Evolutionary conservation across 2,888 invertebrate species (phyloP), one percentile per base, ranked within the genome.

Genomic region (Ferdinandea cuprea): DNA sequence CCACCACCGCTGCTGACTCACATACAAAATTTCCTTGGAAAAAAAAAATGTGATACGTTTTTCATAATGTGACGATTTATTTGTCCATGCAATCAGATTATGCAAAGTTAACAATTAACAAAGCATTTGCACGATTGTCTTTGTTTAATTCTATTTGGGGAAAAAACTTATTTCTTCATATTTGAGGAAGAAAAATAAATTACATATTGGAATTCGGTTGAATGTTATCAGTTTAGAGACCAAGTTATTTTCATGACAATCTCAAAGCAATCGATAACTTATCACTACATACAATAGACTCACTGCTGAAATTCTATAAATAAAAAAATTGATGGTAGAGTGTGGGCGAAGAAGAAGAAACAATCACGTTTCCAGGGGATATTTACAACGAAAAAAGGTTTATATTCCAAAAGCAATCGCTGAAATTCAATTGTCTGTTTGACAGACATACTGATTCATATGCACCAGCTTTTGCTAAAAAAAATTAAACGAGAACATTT

Each of bases 1-100:
- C 42, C 17, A 30, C 58, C 58, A 42, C 32, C 46, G 65, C 13
- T 74, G 68, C 78, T 78, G 78, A 78, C 50, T 72, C 78, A 78
- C 65, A 21, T 46, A 42, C 48, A 46, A 42, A 54, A 48, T 76
- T 65, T 25, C 48, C n/a, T 25, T 44, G 50, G 44, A 58, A 58
- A 54, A 32, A 42, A 58, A 54, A 32, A 42, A 9, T 19, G 28
- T 68, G 32, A 44, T 42, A 54, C 65, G 19, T 40, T 50, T 17
- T n/a, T 59, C 28, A 59, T 59, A 56, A 56, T 58, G 40, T 59
- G 71, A 58, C 58, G 56, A 44, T 61, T 30, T 52, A 52, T 59
- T 54, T 35, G 21, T 35, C 8, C 15, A 32, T 11, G 17, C 9
- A 32, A 30, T n/a, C n/a, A n/a, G n/a, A 50, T 15, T 50, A 50